These are phyloP conservation scores for Oophaga pumilio DNA, from an alignment of 2,113 vertebrate genomes.

Conservation along the genomic window DNA sequence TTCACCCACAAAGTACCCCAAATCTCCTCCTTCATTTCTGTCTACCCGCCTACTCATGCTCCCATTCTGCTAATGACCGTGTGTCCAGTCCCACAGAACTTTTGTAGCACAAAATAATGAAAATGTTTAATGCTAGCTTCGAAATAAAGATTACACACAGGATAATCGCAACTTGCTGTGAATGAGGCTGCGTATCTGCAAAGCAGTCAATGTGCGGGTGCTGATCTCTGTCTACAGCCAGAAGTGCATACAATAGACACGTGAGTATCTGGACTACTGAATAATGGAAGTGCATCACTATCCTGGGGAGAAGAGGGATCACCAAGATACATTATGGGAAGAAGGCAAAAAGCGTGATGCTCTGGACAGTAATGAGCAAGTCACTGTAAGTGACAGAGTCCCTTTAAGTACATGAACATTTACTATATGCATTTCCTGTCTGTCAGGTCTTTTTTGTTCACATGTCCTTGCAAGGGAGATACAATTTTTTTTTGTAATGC, in stretches of 20 bases:
- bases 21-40: no score
- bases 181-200: not conserved
- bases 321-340: not conserved
- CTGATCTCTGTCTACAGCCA: not conserved
- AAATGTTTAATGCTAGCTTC: not conserved
- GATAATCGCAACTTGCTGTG: not conserved
- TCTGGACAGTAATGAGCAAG: not conserved
- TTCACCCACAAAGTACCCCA: no score
- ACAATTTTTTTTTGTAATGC: not conserved
- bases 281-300: not conserved
- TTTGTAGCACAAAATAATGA: no score
- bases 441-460: not conserved
- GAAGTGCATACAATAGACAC: no score
- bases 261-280: not conserved
- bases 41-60: no score
- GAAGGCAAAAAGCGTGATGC: not conserved
- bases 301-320: not conserved
- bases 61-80: no score
- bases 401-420: not conserved
- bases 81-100: no score
- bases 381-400: not conserved
- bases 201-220: not conserved
- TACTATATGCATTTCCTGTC: not conserved
- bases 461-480: not conserved
- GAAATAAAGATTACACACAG: not conserved